A percentile compares a stretch with the other conserved stretches of the same genome.
Evolutionary conservation across 2,888 invertebrate genomes (phyloP).

Genomic region (Heliconius aoede): DNA sequence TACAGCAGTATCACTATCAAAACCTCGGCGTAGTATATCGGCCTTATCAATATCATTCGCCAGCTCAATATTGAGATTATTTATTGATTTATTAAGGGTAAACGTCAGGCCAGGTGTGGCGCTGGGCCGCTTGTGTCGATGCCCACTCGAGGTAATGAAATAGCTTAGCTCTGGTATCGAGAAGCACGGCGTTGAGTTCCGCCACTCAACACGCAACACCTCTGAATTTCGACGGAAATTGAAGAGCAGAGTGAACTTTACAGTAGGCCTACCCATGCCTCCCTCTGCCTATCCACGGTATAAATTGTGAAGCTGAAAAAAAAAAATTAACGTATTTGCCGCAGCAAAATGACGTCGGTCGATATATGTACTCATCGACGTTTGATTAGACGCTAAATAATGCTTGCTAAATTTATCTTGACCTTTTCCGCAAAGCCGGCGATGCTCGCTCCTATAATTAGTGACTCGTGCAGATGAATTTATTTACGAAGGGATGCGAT

Average conservation of each 20-base stretch:
- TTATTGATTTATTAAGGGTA: constrained; percentile 37
- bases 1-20: constrained; percentile 53
- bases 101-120: too few relatives aligned
- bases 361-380: constrained; percentile 25
- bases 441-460: constrained; percentile 61
- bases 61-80: constrained; percentile 43
- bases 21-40: constrained; percentile 57
- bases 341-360: background rate
- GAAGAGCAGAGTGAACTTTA: too few relatives aligned
- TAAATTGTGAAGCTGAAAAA: too few relatives aligned
- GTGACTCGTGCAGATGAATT: constrained; percentile 63
- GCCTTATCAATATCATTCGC: constrained; percentile 57
- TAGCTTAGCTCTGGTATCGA: too few relatives aligned
- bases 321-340: background rate
- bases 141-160: too few relatives aligned
- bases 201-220: too few relatives aligned
- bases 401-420: constrained; percentile 39
- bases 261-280: too few relatives aligned
- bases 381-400: constrained; percentile 40
- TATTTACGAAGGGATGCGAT: constrained; percentile 66
- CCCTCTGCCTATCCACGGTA: too few relatives aligned
- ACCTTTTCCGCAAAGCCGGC: constrained; percentile 46
- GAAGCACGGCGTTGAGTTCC: too few relatives aligned
- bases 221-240: too few relatives aligned
- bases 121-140: too few relatives aligned